Percentiles rank a stretch among this genome's conserved stretches.
Evolutionary conservation across 2,113 vertebrate species (phyloP).

Genomic region (Oxyruncus cristatus): DNA sequence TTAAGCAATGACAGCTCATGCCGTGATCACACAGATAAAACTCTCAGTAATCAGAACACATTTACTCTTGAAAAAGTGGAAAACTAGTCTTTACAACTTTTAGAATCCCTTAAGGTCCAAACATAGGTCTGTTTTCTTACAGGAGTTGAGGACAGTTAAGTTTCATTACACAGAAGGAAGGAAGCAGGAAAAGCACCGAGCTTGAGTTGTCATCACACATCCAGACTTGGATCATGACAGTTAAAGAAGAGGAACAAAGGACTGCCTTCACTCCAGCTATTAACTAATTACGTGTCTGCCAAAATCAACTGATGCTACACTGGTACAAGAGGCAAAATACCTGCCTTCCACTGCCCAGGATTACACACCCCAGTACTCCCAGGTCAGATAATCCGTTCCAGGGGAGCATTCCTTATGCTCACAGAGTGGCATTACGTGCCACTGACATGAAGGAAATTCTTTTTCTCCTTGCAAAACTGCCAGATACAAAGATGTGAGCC

Average conservation of each 20-base stretch:
- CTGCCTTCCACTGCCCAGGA: neutral
- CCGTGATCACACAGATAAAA: neutral
- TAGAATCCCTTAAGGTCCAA: neutral
- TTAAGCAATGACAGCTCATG: neutral
- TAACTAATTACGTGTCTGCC: neutral
- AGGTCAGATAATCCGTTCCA: neutral
- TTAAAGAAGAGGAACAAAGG: neutral
- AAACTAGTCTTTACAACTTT: neutral
- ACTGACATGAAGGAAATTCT: neutral
- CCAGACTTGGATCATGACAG: neutral
- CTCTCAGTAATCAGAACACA: neutral
- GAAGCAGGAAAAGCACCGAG: neutral
- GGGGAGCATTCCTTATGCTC: neutral
- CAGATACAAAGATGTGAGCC: neutral
- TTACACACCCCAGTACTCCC: neutral
- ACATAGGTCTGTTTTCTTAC: neutral
- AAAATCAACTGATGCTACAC: neutral
- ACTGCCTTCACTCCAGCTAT: neutral
- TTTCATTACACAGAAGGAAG: neutral
- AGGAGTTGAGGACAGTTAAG: neutral
- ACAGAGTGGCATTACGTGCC: neutral
- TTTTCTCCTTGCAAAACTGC: neutral
- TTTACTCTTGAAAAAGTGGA: neutral
- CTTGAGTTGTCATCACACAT: neutral
- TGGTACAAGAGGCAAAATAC: neutral